Conservation (phyloP, 2,113 vertebrate species). For the Cebus imitator region DNA sequence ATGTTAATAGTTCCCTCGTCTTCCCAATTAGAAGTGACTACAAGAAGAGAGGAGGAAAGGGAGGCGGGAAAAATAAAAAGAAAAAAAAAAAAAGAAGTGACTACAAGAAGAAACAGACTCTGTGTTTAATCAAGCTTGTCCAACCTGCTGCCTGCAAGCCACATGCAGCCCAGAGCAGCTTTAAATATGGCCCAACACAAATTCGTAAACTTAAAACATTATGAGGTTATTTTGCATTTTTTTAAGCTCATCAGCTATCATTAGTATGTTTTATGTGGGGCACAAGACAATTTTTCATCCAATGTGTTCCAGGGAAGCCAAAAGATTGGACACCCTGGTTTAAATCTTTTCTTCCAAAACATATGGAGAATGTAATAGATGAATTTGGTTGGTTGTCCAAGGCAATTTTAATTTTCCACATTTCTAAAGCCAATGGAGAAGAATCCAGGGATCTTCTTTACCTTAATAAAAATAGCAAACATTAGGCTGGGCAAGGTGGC, state of each 20-base stretch:
- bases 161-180: too few relatives aligned
- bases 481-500: too few relatives aligned
- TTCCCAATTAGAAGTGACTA: not conserved
- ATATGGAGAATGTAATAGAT: not conserved
- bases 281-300: too few relatives aligned
- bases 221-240: too few relatives aligned
- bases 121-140: not conserved
- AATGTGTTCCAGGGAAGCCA: too few relatives aligned
- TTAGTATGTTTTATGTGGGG: too few relatives aligned
- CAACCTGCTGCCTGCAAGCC: too few relatives aligned
- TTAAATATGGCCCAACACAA: too few relatives aligned
- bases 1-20: not conserved
- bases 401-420: not conserved
- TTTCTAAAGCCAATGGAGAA: constrained; percentile 30
- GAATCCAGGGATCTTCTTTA: not conserved
- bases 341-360: constrained; percentile 6
- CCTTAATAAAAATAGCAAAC: not conserved
- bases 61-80: too few relatives aligned
- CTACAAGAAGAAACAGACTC: not conserved
- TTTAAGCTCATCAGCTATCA: too few relatives aligned
- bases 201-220: too few relatives aligned
- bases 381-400: not conserved
- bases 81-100: not conserved
- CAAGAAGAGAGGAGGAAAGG: not conserved
- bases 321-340: too few relatives aligned